Percentiles rank a stretch among this genome's conserved stretches.
Conservation (phyloP, 2,888 invertebrate species). For the Hirtodrosophila histrioides region DNA sequence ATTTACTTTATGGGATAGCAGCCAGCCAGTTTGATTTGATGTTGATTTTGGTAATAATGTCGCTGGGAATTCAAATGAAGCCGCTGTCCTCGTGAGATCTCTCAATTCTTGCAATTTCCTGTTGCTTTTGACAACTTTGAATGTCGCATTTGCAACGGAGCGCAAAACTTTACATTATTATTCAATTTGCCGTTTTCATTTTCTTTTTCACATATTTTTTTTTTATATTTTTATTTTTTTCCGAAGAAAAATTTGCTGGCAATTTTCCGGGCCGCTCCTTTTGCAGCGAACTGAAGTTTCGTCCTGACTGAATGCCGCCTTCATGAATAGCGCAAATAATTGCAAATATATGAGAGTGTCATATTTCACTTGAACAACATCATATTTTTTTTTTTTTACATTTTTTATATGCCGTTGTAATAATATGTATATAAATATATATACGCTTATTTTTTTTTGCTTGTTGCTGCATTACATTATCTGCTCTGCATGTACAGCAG, state of each 20-base stretch:
- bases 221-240: background rate
- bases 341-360: conserved; percentile 74
- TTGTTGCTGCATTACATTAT: conserved; percentile 53
- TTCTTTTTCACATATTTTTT: background rate
- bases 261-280: conserved; percentile 2
- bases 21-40: conserved; percentile 12
- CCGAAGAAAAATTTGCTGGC: conserved; percentile 3
- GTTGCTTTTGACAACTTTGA: conserved; percentile 29
- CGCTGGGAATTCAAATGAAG: conserved; percentile 18
- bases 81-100: background rate
- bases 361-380: conserved; percentile 71
- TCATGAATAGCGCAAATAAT: conserved; percentile 74
- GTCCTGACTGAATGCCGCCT: conserved; percentile 35
- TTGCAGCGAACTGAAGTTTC: conserved; percentile 34
- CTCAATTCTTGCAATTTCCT: conserved; percentile 23
- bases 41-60: conserved; percentile 21
- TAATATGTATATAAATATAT: conserved; percentile 32
- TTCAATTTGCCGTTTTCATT: conserved; percentile 30
- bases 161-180: conserved; percentile 38
- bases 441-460: conserved; percentile 2
- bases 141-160: conserved; percentile 27
- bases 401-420: conserved; percentile 14
- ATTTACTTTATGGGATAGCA: background rate
- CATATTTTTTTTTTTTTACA: conserved; percentile 32
- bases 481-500: conserved; percentile 59